phyloP scores from a whole-genome alignment of 2,888 invertebrate species.

The Lasioglossum oenotherae region DNA sequence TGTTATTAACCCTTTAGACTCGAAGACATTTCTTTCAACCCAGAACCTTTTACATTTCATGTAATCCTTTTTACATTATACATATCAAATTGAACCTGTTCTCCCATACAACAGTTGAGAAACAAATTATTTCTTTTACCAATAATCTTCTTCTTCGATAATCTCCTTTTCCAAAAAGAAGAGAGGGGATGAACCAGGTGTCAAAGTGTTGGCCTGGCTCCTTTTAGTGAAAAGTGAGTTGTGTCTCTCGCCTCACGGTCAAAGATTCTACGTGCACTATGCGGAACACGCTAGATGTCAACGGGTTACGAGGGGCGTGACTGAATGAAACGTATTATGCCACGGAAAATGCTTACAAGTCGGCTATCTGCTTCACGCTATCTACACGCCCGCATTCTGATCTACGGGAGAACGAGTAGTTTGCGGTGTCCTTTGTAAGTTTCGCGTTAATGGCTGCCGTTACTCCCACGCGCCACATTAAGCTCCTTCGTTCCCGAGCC shows the following conservation, averaged over 20 bases:
- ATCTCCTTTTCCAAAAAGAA: not conserved
- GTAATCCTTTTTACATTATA: too few species aligned
- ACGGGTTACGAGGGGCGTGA: conserved; percentile 28
- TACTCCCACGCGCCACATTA: conserved; percentile 66
- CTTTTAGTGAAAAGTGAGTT: not conserved
- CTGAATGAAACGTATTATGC: conserved; percentile 53
- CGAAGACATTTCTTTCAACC: too few species aligned
- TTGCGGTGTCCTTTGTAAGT: conserved; percentile 60
- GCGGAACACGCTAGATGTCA: not conserved
- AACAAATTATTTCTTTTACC: too few species aligned
- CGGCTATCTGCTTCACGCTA: conserved; percentile 23
- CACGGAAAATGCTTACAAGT: conserved; percentile 44
- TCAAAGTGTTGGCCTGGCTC: not conserved
- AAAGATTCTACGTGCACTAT: not conserved
- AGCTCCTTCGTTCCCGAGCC: conserved; percentile 31
- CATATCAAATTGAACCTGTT: too few species aligned
- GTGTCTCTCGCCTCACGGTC: not conserved
- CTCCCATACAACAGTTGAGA: too few species aligned
- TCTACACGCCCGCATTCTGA: conserved; percentile 28
- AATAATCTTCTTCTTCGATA: too few species aligned
- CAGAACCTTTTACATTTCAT: too few species aligned
- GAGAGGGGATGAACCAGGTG: not conserved
- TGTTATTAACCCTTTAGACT: too few species aligned
- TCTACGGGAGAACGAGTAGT: conserved; percentile 31
- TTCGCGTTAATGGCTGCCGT: conserved; percentile 48